Percentiles rank a stretch among this genome's conserved stretches.
Conservation (phyloP, 2,797 vertebrate genomes). For the Notamacropus eugenii region DNA sequence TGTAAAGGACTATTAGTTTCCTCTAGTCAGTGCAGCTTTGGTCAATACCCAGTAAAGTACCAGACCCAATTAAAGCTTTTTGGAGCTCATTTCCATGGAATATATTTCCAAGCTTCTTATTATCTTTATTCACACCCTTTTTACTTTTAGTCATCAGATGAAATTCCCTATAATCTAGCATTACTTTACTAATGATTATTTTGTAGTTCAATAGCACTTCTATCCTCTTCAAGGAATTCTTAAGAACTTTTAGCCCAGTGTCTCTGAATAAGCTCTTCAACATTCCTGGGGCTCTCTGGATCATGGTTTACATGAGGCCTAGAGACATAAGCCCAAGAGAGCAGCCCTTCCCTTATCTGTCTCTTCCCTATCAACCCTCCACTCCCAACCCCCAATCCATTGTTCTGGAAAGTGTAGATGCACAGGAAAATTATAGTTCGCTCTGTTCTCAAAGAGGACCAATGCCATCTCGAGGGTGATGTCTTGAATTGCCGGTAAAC, state of each 20-base stretch:
- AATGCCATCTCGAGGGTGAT: background rate
- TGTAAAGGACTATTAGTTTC: background rate
- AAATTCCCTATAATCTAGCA: background rate
- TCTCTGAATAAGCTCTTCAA: background rate
- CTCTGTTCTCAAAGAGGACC: background rate
- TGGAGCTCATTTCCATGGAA: background rate
- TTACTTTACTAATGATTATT: conserved; percentile 1
- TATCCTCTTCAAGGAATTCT: background rate
- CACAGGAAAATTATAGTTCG: background rate
- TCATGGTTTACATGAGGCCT: background rate
- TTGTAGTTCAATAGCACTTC: background rate
- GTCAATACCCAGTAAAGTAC: background rate
- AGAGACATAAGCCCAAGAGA: background rate
- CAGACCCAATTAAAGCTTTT: background rate
- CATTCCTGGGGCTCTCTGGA: background rate
- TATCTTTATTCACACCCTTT: background rate
- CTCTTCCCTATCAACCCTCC: background rate
- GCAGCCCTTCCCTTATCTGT: background rate
- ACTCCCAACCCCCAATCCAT: fast-evolving
- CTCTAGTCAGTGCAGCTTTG: background rate
- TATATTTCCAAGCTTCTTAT: background rate
- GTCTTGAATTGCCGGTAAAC: background rate
- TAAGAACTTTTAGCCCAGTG: background rate
- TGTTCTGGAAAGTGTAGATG: background rate
- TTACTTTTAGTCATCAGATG: background rate